Evolutionary conservation across 2,113 vertebrate species (phyloP), one percentile per base, ranked within the genome.

Genomic region (Thinocorus orbignyianus): DNA sequence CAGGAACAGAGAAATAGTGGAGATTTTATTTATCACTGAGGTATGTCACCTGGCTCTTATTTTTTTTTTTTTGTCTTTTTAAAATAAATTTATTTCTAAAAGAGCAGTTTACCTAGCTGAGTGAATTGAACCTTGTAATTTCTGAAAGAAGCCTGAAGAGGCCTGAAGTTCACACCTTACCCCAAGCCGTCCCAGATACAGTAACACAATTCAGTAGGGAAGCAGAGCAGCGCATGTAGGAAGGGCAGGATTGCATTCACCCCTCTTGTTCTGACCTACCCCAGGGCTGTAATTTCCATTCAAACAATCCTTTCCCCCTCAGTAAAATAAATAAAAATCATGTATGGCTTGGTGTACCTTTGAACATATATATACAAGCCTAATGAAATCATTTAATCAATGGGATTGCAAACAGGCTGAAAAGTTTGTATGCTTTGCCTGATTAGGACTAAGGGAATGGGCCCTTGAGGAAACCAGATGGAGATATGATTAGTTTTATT

Each of bases 321-420:
- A 57, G 71, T 82, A 64, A 58, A 69, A 44, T n/a, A 55, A 48
- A 70, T 41, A 5, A 72, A 58, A 42, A 58, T 66, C 71, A 44
- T 46, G 46, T 30, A 42, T 46, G 46, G 58, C 37, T 81, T 65
- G 44, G 44, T 42, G 17, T 80, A 84, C 65, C 90, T 90, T 60
- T 68, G 86, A 95, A 93, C 83, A 39, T 3, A 25, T 74, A 25
- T 74, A 66, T 69, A 86, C 37, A 23, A 88, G 91, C 41, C 66
- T 95, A 94, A 96, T 96, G 83, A 96, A 95, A 96, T 96, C 60
- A 93, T 91, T 94, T 96, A 96, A 96, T 97, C 95, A 96, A 77
- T 11, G 0, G 91, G 89, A 68, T 13, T 84, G 81, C 84, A 95
- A 96, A 91, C 83, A 96, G 95, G 73, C 73, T 96, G 62, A 85